Percentiles rank a stretch among this genome's conserved stretches.
phyloP scores from a whole-genome alignment of 2,888 invertebrate species.

The Amblyteles armatorius region DNA sequence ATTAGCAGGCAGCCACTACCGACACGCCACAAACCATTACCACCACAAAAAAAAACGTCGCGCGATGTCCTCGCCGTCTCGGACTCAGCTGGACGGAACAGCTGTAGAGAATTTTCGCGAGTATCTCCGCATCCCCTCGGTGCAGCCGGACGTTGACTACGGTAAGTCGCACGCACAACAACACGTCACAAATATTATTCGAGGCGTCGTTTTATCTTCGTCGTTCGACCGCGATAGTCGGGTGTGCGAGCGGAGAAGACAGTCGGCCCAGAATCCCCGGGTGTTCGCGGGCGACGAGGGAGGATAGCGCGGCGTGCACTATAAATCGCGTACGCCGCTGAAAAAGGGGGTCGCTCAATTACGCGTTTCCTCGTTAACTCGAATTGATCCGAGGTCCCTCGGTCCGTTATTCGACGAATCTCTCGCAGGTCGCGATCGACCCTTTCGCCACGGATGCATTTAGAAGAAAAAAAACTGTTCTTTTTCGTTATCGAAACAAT shows the following conservation, averaged over 20 bases:
- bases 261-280: background rate
- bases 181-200: background rate
- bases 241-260: background rate
- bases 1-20: slow-evolving; percentile 58
- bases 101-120: slow-evolving; percentile 93
- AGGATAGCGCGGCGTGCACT: slow-evolving; percentile 30
- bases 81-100: slow-evolving; percentile 83
- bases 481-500: background rate
- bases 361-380: slow-evolving; percentile 75
- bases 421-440: background rate
- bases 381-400: background rate
- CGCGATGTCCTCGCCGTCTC: slow-evolving; percentile 72
- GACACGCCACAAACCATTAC: slow-evolving; percentile 58
- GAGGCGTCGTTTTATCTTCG: background rate
- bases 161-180: slow-evolving; percentile 86
- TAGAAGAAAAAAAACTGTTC: background rate
- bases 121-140: slow-evolving; percentile 94
- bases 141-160: slow-evolving; percentile 95
- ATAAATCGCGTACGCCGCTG: slow-evolving; percentile 62
- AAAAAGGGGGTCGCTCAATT: slow-evolving; percentile 72
- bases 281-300: slow-evolving; percentile 15
- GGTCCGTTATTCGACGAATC: background rate
- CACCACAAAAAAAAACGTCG: slow-evolving; percentile 42
- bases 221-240: slow-evolving; percentile 1
- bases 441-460: background rate